phyloP scores from a whole-genome alignment of 2,797 vertebrate genomes.

The Cossypha dichroa region DNA sequence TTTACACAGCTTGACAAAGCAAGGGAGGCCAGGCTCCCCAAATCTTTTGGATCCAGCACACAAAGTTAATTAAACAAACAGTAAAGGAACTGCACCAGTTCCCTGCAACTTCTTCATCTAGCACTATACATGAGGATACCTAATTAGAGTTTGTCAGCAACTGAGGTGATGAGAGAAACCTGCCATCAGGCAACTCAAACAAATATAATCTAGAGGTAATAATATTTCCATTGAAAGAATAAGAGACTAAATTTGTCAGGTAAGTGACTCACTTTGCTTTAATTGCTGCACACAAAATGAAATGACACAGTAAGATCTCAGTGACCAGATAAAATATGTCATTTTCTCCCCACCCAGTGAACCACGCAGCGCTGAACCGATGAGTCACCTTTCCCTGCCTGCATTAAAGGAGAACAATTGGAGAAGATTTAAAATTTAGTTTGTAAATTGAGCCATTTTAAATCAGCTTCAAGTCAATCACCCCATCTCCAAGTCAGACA shows the following conservation, averaged over 20 bases:
- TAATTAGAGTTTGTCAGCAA: slow-evolving; percentile 23
- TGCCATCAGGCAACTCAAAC: slow-evolving; percentile 22
- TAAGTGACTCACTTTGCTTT: slow-evolving; percentile 29
- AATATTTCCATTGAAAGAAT: neutral
- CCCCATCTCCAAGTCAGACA: neutral
- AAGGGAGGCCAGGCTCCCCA: neutral
- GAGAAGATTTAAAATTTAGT: neutral
- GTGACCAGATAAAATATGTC: slow-evolving; percentile 16
- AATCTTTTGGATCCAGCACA: slow-evolving; percentile 5
- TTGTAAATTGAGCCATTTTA: neutral
- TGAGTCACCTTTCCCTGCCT: neutral
- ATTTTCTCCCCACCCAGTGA: neutral
- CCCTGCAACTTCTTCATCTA: neutral
- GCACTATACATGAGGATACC: neutral
- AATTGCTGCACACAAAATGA: neutral
- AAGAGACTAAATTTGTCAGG: slow-evolving; percentile 4
- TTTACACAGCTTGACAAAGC: slow-evolving; percentile 22
- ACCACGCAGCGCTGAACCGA: neutral
- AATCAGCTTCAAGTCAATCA: neutral
- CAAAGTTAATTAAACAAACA: slow-evolving; percentile 23
- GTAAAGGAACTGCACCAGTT: neutral
- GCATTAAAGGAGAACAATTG: neutral
- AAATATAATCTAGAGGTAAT: slow-evolving; percentile 11
- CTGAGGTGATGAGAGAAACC: slow-evolving; percentile 14
- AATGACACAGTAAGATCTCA: neutral